Percentiles rank a stretch among this genome's conserved stretches.
These are phyloP conservation scores for Drosophila aff. DNA, from an alignment of 1,140 invertebrate genomes.

Conservation along the genomic window DNA sequence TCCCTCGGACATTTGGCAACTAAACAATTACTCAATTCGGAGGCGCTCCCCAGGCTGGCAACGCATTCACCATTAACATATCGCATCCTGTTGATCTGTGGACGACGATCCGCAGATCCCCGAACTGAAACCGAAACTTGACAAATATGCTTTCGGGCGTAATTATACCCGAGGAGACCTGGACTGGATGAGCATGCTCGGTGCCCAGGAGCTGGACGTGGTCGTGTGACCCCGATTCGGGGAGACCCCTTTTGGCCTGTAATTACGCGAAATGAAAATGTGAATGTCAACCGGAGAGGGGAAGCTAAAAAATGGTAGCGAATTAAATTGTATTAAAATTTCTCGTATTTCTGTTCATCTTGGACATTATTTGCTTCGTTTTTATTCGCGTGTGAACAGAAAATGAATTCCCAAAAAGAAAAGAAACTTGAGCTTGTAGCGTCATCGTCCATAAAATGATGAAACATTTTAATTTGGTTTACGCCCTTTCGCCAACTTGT, in stretches of 20 bases:
- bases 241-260: conserved; percentile 48
- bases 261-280: conserved; percentile 77
- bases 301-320: conserved; percentile 60
- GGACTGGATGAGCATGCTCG: conserved; percentile 60
- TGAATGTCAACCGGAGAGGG: conserved; percentile 67
- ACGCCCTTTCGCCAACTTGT: conserved; percentile 37
- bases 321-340: conserved; percentile 81
- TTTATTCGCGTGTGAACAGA: conserved; percentile 66
- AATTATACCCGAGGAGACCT: conserved; percentile 66
- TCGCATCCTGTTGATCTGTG: conserved; percentile 76
- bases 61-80: conserved; percentile 76
- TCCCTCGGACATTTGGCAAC: conserved; percentile 14
- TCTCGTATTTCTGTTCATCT: conserved; percentile 46
- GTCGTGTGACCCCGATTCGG: conserved; percentile 63
- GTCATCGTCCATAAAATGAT: conserved; percentile 37
- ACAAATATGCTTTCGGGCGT: conserved; percentile 80
- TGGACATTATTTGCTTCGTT: conserved; percentile 19
- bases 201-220: conserved; percentile 42
- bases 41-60: conserved; percentile 42
- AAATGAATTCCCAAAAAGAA: conserved; percentile 35
- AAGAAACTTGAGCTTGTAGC: conserved; percentile 24
- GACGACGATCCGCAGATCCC: conserved; percentile 27
- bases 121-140: conserved; percentile 57
- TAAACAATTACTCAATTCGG: conserved; percentile 70
- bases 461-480: conserved; percentile 69